phyloP scores from a whole-genome alignment of 2,888 invertebrate species.

The Anthophora plumipes region DNA sequence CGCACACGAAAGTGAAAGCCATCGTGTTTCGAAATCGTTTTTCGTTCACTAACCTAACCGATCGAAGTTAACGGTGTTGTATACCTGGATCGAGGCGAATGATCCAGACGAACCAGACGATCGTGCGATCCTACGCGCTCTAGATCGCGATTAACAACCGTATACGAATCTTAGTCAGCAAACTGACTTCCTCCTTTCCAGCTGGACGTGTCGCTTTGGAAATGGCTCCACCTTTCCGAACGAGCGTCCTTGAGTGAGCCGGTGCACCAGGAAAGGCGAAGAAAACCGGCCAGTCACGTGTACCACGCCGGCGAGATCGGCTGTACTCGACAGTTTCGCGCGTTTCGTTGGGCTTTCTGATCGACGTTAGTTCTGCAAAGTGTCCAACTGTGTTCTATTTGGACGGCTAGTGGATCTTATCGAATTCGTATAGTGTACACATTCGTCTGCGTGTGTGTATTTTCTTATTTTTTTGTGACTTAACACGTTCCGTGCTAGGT shows the following conservation, averaged over 20 bases:
- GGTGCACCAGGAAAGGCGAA: conserved; percentile 75
- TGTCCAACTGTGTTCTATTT: background rate
- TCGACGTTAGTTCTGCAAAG: background rate
- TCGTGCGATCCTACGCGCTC: conserved; percentile 4
- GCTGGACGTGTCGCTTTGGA: conserved; percentile 61
- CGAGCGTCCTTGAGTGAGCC: conserved; percentile 74
- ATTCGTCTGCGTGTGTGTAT: too few species aligned
- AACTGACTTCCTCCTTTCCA: conserved; percentile 77
- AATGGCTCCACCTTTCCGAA: conserved; percentile 73
- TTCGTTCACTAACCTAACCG: background rate
- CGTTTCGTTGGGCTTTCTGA: conserved; percentile 22
- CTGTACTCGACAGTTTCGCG: conserved; percentile 45
- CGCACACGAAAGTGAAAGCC: conserved; percentile 57
- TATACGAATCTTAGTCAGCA: conserved; percentile 47
- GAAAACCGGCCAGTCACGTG: conserved; percentile 78
- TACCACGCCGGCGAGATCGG: conserved; percentile 67
- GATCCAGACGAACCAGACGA: conserved; percentile 14
- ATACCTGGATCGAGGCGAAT: conserved; percentile 9
- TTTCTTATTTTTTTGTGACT: too few species aligned
- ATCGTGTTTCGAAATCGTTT: conserved; percentile 38
- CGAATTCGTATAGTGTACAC: too few species aligned
- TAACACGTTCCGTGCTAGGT: too few species aligned
- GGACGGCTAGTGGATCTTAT: background rate
- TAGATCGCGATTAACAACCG: conserved; percentile 52
- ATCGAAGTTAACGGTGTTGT: background rate